These are phyloP conservation scores for Cyclura pinguis DNA, from an alignment of 2,797 vertebrate species.

Conservation along the genomic window DNA sequence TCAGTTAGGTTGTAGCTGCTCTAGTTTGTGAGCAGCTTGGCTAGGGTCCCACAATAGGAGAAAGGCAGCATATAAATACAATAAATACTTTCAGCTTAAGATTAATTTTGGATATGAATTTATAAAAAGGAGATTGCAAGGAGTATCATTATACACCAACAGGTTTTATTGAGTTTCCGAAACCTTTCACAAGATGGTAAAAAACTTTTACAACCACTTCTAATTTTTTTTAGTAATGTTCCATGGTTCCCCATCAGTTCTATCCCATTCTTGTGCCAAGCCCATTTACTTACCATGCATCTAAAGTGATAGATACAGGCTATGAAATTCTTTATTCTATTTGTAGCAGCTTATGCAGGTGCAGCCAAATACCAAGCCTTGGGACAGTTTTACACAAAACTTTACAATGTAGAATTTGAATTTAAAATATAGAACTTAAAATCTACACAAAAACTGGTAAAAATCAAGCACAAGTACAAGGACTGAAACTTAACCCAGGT, in stretches of 20 bases:
- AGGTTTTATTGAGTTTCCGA: constrained; percentile 86
- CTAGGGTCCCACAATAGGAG: no score
- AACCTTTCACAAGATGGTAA: constrained; percentile 87
- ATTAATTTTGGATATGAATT: background rate
- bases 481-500: constrained; percentile 82
- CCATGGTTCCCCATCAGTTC: constrained; percentile 80
- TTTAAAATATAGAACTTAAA: constrained; percentile 90
- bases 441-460: constrained; percentile 91
- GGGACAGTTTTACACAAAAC: constrained; percentile 90
- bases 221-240: constrained; percentile 64
- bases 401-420: constrained; percentile 85
- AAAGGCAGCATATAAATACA: background rate
- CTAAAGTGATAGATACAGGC: constrained; percentile 90
- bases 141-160: constrained; percentile 82
- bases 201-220: constrained; percentile 77
- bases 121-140: constrained; percentile 58
- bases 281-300: constrained; percentile 91
- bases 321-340: constrained; percentile 86
- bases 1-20: no score
- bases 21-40: no score
- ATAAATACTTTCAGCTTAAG: background rate
- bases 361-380: constrained; percentile 91
- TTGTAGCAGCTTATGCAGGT: constrained; percentile 90
- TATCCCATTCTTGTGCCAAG: constrained; percentile 84
- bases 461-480: constrained; percentile 88